A percentile compares a stretch with the other conserved stretches of the same genome.
Evolutionary conservation across 1,140 invertebrate species (phyloP).

Genomic region (Drosophila setifemur): DNA sequence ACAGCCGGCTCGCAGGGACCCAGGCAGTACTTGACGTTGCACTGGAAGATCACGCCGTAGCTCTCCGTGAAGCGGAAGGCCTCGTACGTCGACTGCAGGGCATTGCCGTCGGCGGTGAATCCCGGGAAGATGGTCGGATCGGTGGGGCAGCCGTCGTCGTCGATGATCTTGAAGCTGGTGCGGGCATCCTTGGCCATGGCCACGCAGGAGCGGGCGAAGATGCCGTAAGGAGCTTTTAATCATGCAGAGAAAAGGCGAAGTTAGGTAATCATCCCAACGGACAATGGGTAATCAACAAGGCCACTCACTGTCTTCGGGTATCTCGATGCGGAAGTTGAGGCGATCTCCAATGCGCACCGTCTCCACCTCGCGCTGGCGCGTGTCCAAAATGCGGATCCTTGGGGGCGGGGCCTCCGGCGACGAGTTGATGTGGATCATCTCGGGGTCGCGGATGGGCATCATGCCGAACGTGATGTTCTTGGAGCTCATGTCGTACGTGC

Average conservation of each 20-base stretch:
- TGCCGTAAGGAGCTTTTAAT: conserved; percentile 93
- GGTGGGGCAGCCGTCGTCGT: conserved; percentile 96
- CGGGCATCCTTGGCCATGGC: conserved; percentile 98
- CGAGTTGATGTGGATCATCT: conserved; percentile 97
- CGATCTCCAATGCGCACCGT: conserved; percentile 97
- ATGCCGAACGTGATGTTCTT: conserved; percentile 98
- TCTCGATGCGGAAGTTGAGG: conserved; percentile 97
- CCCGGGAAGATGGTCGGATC: conserved; percentile 96
- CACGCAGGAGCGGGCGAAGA: conserved; percentile 96
- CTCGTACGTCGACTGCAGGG: conserved; percentile 95
- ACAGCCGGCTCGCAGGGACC: conserved; percentile 96
- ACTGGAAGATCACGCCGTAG: conserved; percentile 98
- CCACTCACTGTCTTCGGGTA: conserved; percentile 96
- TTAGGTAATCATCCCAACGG: background rate
- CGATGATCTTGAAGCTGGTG: conserved; percentile 97
- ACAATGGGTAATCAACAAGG: background rate
- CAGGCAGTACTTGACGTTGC: conserved; percentile 97
- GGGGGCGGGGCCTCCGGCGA: conserved; percentile 96
- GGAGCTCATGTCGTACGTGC: conserved; percentile 97
- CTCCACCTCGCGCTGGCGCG: conserved; percentile 92
- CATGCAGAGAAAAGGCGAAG: background rate
- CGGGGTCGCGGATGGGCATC: conserved; percentile 97
- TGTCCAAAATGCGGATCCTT: conserved; percentile 95
- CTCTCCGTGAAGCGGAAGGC: conserved; percentile 98
- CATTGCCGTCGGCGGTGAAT: conserved; percentile 93